phyloP scores from a whole-genome alignment of 2,797 vertebrate genomes.

The Rhynchotus rufescens region DNA sequence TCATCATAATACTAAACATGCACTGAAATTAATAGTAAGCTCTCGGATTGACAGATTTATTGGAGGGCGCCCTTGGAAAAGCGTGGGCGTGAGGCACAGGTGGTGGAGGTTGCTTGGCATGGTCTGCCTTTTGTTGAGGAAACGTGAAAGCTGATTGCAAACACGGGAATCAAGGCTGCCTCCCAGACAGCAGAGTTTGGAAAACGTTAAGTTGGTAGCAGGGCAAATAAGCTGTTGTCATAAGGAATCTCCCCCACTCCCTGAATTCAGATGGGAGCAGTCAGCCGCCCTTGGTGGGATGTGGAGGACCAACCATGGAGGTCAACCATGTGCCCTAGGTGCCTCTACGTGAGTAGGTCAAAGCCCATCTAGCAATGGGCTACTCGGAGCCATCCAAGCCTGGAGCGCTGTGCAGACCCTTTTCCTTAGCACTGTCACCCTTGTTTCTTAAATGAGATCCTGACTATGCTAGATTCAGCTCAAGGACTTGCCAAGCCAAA shows the following conservation, averaged over 20 bases:
- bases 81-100: neutral
- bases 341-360: neutral
- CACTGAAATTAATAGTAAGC: conserved; percentile 15
- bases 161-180: neutral
- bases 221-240: rapidly evolving
- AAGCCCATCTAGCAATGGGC: neutral
- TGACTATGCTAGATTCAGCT: neutral
- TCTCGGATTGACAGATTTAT: conserved; percentile 3
- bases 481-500: neutral
- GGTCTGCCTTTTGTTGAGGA: neutral
- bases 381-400: neutral
- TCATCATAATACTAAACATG: neutral
- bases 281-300: rapidly evolving
- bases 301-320: neutral
- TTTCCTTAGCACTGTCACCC: neutral
- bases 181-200: neutral
- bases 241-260: neutral
- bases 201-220: rapidly evolving
- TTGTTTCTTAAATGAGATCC: neutral
- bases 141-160: neutral
- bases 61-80: neutral
- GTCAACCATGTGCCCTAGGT: rapidly evolving
- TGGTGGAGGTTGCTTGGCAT: neutral
- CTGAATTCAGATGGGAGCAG: neutral
- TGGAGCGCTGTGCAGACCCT: neutral